phyloP scores from a whole-genome alignment of 1,140 invertebrate genomes.

The Aphelenchoides avenae region DNA sequence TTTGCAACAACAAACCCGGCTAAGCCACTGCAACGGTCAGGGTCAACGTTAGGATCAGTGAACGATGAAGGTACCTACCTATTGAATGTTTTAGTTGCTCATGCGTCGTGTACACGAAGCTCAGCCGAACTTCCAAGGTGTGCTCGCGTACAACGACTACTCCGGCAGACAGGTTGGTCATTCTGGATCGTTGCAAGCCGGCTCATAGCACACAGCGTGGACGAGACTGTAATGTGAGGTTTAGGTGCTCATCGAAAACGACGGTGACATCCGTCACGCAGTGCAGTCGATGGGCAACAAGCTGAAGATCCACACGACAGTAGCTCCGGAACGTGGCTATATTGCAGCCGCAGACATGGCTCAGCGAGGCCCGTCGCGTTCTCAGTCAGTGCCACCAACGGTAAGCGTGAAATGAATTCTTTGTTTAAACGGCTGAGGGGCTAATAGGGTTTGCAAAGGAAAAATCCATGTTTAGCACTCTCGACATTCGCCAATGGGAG shows the following conservation, averaged over 20 bases:
- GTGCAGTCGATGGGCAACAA: conserved; percentile 32
- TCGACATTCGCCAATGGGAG: conserved; percentile 22
- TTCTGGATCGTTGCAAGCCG: no score
- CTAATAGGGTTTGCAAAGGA: no score
- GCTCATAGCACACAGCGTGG: no score
- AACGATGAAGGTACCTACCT: no score
- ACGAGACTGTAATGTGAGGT: no score
- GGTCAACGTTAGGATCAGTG: no score
- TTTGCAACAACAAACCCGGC: no score
- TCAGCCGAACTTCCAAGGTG: conserved; percentile 39
- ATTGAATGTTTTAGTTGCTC: conserved; percentile 34
- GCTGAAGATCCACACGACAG: conserved; percentile 40
- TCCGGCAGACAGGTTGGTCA: conserved; percentile 35
- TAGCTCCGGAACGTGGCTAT: conserved; percentile 36
- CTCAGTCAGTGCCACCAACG: conserved; percentile 44
- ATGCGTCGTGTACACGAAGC: conserved; percentile 46
- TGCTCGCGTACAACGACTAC: conserved; percentile 46
- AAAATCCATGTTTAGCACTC: conserved; percentile 9
- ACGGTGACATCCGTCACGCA: conserved; percentile 38
- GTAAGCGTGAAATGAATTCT: conserved; percentile 3
- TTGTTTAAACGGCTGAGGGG: no score
- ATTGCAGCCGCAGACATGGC: conserved; percentile 47
- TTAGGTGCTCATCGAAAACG: conserved; percentile 38
- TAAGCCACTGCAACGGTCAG: no score
- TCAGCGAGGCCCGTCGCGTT: conserved; percentile 35